Evolutionary conservation across 2,113 vertebrate genomes (phyloP), one percentile per base, ranked within the genome.

Genomic region (Zosterops borbonicus): DNA sequence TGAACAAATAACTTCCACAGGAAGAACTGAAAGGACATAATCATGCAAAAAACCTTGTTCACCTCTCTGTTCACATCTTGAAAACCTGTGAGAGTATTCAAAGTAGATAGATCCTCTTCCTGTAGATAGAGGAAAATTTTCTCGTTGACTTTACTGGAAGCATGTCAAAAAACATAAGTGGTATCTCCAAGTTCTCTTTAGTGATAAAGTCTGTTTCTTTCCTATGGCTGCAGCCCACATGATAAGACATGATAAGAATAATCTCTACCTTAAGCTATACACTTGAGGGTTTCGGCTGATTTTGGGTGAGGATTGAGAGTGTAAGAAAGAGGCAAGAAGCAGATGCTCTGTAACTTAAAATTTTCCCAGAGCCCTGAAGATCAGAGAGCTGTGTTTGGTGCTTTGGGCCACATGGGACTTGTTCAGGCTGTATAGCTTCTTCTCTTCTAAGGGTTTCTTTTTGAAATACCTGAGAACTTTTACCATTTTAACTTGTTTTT

Each of bases 211-310:
- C 60, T 87, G 20, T 46, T 79, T 63, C 53, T 85, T 73, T 76
- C 46, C 74, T 89, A 50, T 41, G 24, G 39, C 83, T 93, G 77
- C 73, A 83, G 25, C 64, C 58, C 42, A 73, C 28, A 65, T 31
- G 76, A 83, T 82, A 92, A 94, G 53, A 73, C 28, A 65, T 31
- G 76, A 83, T 82, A 92, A 94, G 53, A 96, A 82, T 75, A 89
- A 82, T 76, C 78, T 87, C 37, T 58, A 65, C 58, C 39, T 87
- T 89, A 81, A 89, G 14, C 16, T 64, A 49, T 47, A 31, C 37
- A 49, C 39, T 46, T 49, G 31, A 75, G 23, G 6, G 21, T 84
- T 71, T n/a, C 16, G 65, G 35, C 12, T 68, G 41, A 17, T 82
- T 87, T 69, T 52, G 27, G 19, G 6, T 62, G 33, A 85, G 24